phyloP scores from a whole-genome alignment of 1,140 invertebrate species.

The Lasaia peninsularis region DNA sequence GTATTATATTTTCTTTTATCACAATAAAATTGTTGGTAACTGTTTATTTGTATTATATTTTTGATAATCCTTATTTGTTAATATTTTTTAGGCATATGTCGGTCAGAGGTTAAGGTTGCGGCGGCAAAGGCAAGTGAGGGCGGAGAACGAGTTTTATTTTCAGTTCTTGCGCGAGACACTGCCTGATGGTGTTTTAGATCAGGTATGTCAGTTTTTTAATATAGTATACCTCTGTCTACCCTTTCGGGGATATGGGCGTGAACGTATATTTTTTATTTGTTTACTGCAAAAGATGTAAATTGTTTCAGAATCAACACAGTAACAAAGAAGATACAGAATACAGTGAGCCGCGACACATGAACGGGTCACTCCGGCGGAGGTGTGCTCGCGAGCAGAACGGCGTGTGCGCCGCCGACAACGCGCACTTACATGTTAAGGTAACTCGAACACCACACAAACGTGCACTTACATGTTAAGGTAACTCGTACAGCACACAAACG shows the following conservation, averaged over 20 bases:
- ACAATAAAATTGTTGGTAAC: no score
- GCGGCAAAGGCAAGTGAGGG: conserved; percentile 94
- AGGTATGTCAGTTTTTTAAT: conserved; percentile 28
- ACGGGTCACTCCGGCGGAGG: conserved; percentile 44
- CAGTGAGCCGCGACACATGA: conserved; percentile 36
- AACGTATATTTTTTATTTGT: neutral
- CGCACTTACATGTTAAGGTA: conserved; percentile 44
- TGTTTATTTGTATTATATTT: no score
- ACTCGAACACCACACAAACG: neutral
- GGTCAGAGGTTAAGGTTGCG: conserved; percentile 94
- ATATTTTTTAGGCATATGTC: conserved; percentile 86
- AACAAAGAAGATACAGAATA: conserved; percentile 24
- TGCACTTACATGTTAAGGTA: no score
- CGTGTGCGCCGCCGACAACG: conserved; percentile 40
- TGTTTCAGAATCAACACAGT: conserved; percentile 8
- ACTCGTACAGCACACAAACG: no score
- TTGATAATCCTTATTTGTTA: no score
- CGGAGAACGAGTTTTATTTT: conserved; percentile 97
- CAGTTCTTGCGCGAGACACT: conserved; percentile 94
- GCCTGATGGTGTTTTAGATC: conserved; percentile 84
- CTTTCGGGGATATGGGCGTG: no score
- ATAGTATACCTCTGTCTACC: no score
- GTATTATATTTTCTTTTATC: no score
- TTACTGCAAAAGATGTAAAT: conserved; percentile 31
- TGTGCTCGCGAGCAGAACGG: conserved; percentile 40